Percentiles rank a stretch among this genome's conserved stretches.
Evolutionary conservation across 2,888 invertebrate species (phyloP).

Genomic region (Reticulitermes lucifugus): DNA sequence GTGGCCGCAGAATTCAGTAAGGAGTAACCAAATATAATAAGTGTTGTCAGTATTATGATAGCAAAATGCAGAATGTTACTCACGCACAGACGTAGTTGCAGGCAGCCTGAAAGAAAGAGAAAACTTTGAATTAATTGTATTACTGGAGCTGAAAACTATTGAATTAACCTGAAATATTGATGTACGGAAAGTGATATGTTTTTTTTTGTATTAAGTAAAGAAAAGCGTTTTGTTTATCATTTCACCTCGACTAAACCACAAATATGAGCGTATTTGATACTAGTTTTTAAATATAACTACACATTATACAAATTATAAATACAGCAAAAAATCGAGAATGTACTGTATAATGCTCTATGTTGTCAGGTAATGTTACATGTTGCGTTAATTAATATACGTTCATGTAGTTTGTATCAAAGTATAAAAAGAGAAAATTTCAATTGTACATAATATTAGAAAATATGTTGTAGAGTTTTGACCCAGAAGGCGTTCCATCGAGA

Average conservation of each 20-base stretch:
- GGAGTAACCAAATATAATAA: too few species aligned
- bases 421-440: background rate
- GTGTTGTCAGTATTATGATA: too few species aligned
- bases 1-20: too few species aligned
- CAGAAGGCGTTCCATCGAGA: background rate
- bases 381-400: background rate
- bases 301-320: background rate
- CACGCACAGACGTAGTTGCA: too few species aligned
- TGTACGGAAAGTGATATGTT: background rate
- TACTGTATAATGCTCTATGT: background rate
- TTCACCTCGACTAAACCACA: background rate
- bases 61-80: too few species aligned
- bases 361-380: background rate
- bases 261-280: background rate
- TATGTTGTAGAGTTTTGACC: background rate
- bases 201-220: background rate
- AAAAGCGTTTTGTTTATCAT: background rate
- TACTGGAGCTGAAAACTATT: background rate
- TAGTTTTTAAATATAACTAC: background rate
- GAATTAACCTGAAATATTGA: background rate
- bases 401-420: background rate
- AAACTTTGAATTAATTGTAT: too few species aligned
- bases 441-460: background rate
- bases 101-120: too few species aligned
- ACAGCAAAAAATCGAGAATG: background rate